A percentile compares a stretch with the other conserved stretches of the same genome.
phyloP scores from a whole-genome alignment of 2,797 vertebrate species.

The Syngnathus acus region DNA sequence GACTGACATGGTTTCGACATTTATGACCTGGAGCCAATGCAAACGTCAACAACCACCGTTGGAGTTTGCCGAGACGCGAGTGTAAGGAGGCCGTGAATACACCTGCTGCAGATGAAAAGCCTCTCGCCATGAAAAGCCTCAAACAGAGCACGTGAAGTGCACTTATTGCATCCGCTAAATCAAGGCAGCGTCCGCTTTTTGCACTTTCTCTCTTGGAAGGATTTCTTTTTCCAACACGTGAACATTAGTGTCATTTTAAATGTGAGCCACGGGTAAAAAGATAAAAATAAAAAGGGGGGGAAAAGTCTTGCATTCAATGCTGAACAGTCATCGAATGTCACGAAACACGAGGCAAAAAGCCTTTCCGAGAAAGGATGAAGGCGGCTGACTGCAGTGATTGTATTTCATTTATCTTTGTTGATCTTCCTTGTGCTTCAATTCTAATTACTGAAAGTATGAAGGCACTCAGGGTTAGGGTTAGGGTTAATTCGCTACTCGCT shows the following conservation, averaged over 20 bases:
- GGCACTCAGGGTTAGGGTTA: too few species aligned
- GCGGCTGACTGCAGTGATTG: background rate
- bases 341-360: constrained; percentile 31
- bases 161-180: background rate
- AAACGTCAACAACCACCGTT: too few species aligned
- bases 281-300: constrained; percentile 3
- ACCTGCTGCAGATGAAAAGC: constrained; percentile 32
- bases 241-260: constrained; percentile 39
- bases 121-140: constrained; percentile 1
- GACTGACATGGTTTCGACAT: too few species aligned
- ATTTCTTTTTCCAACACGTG: background rate
- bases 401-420: background rate
- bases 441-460: too few species aligned
- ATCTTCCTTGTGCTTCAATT: background rate
- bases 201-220: background rate
- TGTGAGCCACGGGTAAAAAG: constrained; percentile 31
- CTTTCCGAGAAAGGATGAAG: constrained; percentile 33
- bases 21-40: too few species aligned
- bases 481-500: too few species aligned
- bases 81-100: constrained; percentile 33
- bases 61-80: constrained; percentile 8
- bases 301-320: constrained; percentile 41
- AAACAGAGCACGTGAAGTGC: constrained; percentile 5
- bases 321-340: constrained; percentile 47
- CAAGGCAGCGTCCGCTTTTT: background rate